These are phyloP conservation scores for Urophycis tenuis DNA, from an alignment of 2,797 vertebrate species.

Conservation along the genomic window DNA sequence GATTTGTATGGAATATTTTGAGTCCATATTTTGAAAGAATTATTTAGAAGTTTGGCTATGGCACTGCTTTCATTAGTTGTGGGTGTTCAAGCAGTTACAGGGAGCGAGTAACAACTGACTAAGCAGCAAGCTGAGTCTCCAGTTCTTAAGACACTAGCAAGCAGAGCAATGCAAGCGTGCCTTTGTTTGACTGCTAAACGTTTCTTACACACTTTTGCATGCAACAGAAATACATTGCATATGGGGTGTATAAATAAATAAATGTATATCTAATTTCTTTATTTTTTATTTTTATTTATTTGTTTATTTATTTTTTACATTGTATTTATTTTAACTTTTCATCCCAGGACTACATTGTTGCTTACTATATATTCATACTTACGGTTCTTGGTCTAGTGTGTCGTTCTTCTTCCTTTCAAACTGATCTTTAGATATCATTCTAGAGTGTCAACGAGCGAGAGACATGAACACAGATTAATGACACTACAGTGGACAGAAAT, in stretches of 20 bases:
- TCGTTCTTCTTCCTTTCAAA: conserved; percentile 99
- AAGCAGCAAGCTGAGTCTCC: conserved; percentile 41
- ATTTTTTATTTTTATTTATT: not conserved
- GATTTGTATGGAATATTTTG: too few species aligned
- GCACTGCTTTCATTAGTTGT: conserved; percentile 6
- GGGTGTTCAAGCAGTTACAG: conserved; percentile 28
- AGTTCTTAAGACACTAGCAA: conserved; percentile 54
- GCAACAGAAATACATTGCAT: not conserved
- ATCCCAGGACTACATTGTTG: not conserved
- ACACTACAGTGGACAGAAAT: not conserved
- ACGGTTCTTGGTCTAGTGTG: conserved; percentile 96
- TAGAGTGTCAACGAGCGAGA: conserved; percentile 36
- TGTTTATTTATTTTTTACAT: too few species aligned
- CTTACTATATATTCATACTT: conserved; percentile 61
- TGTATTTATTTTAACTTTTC: not conserved
- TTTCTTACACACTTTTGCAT: not conserved
- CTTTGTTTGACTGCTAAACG: conserved; percentile 42
- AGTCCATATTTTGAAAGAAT: too few species aligned
- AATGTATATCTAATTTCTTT: not conserved
- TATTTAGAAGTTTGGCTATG: conserved; percentile 8
- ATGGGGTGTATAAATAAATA: too few species aligned
- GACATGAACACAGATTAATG: not conserved
- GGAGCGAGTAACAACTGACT: conserved; percentile 33
- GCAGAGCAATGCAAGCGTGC: conserved; percentile 49
- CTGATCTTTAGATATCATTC: conserved; percentile 98